Percentiles rank a stretch among this genome's conserved stretches.
These are phyloP conservation scores for Xenopus borealis DNA, from an alignment of 2,113 vertebrate genomes.

Conservation along the genomic window DNA sequence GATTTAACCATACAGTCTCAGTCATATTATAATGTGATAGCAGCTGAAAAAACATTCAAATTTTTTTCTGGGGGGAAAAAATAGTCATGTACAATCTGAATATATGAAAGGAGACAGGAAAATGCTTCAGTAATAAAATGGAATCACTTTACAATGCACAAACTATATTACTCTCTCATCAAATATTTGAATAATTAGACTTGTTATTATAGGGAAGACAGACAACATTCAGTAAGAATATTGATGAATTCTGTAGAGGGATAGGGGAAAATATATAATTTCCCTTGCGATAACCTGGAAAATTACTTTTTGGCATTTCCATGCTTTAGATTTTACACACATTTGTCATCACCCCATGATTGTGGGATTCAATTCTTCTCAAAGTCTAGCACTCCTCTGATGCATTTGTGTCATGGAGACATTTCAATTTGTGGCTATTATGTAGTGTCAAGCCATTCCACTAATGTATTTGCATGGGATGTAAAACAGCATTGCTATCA, in stretches of 20 bases:
- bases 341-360: slow-evolving; percentile 46
- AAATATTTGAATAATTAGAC: background rate
- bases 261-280: slow-evolving; percentile 22
- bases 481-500: slow-evolving; percentile 29
- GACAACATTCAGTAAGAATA: background rate
- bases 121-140: too few species aligned
- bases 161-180: background rate
- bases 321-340: slow-evolving; percentile 44
- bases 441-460: slow-evolving; percentile 36
- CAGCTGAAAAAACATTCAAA: too few species aligned
- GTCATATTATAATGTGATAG: too few species aligned
- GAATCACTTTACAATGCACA: too few species aligned
- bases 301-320: slow-evolving; percentile 48
- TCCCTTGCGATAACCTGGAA: slow-evolving; percentile 49
- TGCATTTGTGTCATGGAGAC: slow-evolving; percentile 22
- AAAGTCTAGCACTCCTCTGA: slow-evolving; percentile 18
- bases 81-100: too few species aligned
- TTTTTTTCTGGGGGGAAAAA: too few species aligned
- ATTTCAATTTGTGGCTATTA: slow-evolving; percentile 41
- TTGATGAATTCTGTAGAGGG: background rate
- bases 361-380: slow-evolving; percentile 44
- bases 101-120: too few species aligned
- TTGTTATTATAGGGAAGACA: background rate
- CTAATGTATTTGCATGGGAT: slow-evolving; percentile 43
- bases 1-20: too few species aligned